Conservation (phyloP, 2,113 vertebrate genomes). For the Vicugna pacos region DNA sequence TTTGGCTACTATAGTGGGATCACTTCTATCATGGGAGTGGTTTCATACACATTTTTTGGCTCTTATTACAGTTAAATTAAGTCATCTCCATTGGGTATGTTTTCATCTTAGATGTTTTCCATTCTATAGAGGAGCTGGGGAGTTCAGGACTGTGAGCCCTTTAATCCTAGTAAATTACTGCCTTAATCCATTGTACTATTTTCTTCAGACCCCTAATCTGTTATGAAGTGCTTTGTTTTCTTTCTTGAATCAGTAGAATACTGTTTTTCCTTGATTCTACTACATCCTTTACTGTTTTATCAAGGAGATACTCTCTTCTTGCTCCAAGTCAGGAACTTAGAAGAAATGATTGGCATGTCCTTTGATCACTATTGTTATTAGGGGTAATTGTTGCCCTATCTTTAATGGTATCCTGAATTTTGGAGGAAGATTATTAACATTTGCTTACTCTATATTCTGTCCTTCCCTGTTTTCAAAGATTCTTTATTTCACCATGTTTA, state of each 20-base stretch:
- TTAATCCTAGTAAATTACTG: neutral
- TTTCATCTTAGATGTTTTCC: neutral
- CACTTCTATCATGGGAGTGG: neutral
- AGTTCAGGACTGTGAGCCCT: neutral
- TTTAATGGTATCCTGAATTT: neutral
- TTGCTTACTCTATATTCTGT: neutral
- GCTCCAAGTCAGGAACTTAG: neutral
- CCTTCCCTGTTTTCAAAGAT: neutral
- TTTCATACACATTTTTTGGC: neutral
- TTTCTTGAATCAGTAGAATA: neutral
- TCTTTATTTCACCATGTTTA: neutral
- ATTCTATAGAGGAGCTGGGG: rapidly evolving
- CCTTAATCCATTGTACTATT: neutral
- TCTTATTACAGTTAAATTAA: neutral
- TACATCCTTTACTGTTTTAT: neutral
- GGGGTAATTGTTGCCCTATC: neutral
- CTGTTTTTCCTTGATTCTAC: neutral
- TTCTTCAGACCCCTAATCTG: neutral
- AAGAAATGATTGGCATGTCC: neutral
- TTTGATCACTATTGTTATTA: neutral
- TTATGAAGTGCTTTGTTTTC: neutral
- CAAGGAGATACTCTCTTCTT: neutral
- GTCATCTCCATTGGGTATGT: neutral
- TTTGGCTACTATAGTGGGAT: neutral
- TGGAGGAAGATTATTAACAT: neutral